Conservation (phyloP, 2,113 vertebrate species). For the Nibea albiflora region DNA sequence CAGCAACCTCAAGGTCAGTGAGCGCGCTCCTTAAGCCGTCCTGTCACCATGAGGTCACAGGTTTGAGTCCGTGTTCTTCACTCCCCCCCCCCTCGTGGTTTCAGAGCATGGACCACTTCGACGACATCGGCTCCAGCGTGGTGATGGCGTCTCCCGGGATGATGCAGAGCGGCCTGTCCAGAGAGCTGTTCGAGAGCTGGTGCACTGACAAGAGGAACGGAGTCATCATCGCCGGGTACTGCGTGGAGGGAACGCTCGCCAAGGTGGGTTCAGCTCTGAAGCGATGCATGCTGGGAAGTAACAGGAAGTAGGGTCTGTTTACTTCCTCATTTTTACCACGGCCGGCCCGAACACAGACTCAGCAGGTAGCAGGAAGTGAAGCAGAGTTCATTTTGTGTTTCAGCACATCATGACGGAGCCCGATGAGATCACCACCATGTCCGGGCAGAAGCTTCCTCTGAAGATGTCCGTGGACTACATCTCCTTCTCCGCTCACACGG, state of each 20-base stretch:
- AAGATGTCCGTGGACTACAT: conserved; percentile 99
- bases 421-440: conserved; percentile 97
- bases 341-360: too few species aligned
- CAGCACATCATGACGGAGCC: conserved; percentile 99
- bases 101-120: conserved; percentile 98
- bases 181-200: conserved; percentile 97
- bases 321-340: too few species aligned
- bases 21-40: not conserved
- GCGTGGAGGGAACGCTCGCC: conserved; percentile 95
- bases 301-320: too few species aligned
- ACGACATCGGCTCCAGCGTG: conserved; percentile 96
- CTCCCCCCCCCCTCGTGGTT: not conserved
- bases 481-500: conserved; percentile 97
- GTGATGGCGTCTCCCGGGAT: conserved; percentile 98
- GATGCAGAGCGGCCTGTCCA: conserved; percentile 96
- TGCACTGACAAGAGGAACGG: conserved; percentile 97
- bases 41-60: too few species aligned
- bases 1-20: conserved; percentile 93
- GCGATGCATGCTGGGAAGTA: not conserved
- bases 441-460: conserved; percentile 94
- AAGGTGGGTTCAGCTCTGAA: conserved; percentile 83
- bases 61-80: too few species aligned
- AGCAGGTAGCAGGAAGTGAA: too few species aligned
- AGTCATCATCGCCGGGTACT: conserved; percentile 97
- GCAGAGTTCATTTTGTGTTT: not conserved